A percentile compares a stretch with the other conserved stretches of the same genome.
Conservation (phyloP, 2,113 vertebrate species). For the Elanus axillaris region DNA sequence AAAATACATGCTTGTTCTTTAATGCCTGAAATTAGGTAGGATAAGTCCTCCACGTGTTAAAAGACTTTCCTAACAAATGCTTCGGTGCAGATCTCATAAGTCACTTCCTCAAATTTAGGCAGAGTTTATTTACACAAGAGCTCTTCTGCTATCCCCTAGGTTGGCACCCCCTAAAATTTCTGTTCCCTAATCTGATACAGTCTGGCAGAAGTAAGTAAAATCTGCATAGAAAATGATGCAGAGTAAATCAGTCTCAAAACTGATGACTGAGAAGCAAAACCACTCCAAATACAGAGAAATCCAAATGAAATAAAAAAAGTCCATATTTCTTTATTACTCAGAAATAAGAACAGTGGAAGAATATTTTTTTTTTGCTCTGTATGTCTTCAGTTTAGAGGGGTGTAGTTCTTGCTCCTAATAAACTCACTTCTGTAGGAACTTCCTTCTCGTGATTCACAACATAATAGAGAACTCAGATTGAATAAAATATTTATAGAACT, state of each 20-base stretch:
- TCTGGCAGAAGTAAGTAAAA: not conserved
- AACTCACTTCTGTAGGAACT: not conserved
- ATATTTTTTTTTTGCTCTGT: rapidly evolving
- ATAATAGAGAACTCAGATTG: not conserved
- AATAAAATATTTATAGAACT: not conserved
- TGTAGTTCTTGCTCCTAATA: not conserved
- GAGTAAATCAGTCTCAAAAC: not conserved
- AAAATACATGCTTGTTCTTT: not conserved
- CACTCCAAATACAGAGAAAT: not conserved
- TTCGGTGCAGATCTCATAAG: not conserved
- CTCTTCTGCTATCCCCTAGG: not conserved
- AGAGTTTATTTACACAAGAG: not conserved
- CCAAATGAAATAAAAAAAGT: not conserved
- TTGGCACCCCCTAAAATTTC: not conserved
- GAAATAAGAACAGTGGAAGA: not conserved
- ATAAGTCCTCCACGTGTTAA: not conserved
- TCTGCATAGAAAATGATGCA: not conserved
- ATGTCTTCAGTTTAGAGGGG: not conserved
- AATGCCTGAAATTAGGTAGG: not conserved
- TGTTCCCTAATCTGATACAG: not conserved
- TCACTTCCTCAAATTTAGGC: not conserved
- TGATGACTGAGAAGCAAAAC: not conserved
- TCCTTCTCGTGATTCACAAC: not conserved
- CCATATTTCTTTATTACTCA: not conserved
- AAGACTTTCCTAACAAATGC: not conserved